A percentile compares a stretch with the other conserved stretches of the same genome.
phyloP scores from a whole-genome alignment of 1,140 invertebrate species.

The Chironomus tepperi region DNA sequence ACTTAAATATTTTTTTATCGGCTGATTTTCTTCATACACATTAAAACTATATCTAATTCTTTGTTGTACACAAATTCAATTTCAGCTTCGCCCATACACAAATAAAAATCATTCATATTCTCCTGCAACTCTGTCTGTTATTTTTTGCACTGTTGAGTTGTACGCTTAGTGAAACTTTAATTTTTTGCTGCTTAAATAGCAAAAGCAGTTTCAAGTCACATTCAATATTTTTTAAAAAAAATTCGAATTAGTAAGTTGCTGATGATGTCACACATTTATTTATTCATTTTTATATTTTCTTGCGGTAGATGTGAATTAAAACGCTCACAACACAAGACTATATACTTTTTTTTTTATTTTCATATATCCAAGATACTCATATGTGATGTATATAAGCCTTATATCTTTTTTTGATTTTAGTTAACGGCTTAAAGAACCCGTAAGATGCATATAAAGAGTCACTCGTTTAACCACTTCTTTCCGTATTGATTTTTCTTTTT shows the following conservation, averaged over 20 bases:
- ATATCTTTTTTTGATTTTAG: background rate
- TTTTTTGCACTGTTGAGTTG: background rate
- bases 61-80: too few species aligned
- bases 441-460: conserved; percentile 8
- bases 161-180: background rate
- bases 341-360: background rate
- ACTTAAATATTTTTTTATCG: background rate
- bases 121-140: background rate
- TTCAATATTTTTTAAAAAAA: background rate
- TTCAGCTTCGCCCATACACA: background rate
- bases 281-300: background rate
- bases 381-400: background rate
- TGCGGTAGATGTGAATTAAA: background rate
- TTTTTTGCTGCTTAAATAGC: background rate
- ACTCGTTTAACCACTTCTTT: conserved; percentile 12
- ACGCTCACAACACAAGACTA: background rate
- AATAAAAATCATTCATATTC: too few species aligned
- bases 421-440: conserved; percentile 6
- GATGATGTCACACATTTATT: background rate
- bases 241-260: background rate
- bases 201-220: background rate
- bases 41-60: background rate
- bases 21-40: background rate
- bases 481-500: background rate
- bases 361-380: background rate